phyloP scores from a whole-genome alignment of 2,797 vertebrate species.

The Galagoides demidoff region DNA sequence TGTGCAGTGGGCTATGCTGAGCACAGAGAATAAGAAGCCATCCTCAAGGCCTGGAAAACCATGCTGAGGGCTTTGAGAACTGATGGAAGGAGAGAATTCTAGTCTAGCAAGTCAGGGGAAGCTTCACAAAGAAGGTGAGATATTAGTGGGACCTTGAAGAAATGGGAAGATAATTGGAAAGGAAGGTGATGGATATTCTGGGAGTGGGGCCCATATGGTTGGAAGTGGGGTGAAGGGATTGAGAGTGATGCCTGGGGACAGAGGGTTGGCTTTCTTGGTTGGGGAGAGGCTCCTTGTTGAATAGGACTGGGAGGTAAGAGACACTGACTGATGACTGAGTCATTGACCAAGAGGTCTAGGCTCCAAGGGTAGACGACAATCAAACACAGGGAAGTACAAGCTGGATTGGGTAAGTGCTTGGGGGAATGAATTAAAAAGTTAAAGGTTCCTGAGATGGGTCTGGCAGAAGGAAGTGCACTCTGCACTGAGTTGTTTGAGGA shows the following conservation, averaged over 20 bases:
- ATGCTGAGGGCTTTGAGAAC: background rate
- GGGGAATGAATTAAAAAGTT: background rate
- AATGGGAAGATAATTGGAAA: background rate
- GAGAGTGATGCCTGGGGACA: background rate
- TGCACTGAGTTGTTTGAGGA: background rate
- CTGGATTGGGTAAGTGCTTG: background rate
- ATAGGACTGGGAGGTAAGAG: background rate
- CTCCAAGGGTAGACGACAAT: background rate
- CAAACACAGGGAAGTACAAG: background rate
- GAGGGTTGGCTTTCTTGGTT: background rate
- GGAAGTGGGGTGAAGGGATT: background rate
- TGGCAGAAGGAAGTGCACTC: background rate
- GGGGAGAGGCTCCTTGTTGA: background rate
- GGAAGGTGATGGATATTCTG: background rate
- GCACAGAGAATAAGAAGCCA: background rate
- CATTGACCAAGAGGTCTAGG: background rate
- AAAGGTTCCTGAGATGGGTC: background rate
- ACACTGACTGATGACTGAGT: background rate
- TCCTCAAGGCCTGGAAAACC: background rate
- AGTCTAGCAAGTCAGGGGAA: background rate
- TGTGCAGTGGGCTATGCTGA: background rate
- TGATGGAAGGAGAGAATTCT: background rate
- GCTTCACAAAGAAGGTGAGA: background rate
- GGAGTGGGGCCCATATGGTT: background rate
- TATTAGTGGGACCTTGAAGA: background rate